phyloP scores from a whole-genome alignment of 2,888 invertebrate species.

The Cerastoderma edule region DNA sequence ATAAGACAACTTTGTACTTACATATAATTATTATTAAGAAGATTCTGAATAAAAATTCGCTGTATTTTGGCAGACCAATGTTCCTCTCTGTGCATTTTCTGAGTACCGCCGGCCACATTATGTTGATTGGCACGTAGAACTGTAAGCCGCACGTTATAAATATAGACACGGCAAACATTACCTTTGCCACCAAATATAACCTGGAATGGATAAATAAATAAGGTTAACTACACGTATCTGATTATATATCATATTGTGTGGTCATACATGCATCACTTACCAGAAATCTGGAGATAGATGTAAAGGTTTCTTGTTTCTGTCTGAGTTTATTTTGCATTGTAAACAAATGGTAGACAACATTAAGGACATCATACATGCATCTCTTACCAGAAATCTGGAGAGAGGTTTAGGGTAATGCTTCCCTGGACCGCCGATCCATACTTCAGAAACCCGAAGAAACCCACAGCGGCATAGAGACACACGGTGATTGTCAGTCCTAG shows the following conservation, averaged over 20 bases:
- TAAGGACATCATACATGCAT: no score
- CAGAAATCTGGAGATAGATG: no score
- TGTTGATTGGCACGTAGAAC: slow-evolving; percentile 96
- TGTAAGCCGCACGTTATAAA: slow-evolving; percentile 96
- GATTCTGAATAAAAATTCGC: slow-evolving; percentile 72
- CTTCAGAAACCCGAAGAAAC: slow-evolving; percentile 95
- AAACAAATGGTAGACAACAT: no score
- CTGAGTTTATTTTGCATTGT: no score
- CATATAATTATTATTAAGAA: slow-evolving; percentile 76
- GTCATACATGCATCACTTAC: no score
- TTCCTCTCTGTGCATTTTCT: slow-evolving; percentile 39
- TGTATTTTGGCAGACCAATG: slow-evolving; percentile 41
- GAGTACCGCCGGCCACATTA: slow-evolving; percentile 91
- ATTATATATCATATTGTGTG: no score
- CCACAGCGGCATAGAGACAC: slow-evolving; percentile 92
- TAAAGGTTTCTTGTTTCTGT: no score
- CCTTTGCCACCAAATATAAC: slow-evolving; percentile 91
- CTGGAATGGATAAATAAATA: slow-evolving; percentile 62
- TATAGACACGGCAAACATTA: slow-evolving; percentile 94
- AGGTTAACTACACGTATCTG: no score
- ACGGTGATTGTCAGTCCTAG: slow-evolving; percentile 95
- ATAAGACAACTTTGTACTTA: slow-evolving; percentile 72
- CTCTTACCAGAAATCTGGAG: slow-evolving; percentile 16
- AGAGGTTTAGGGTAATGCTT: slow-evolving; percentile 93
- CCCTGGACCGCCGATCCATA: slow-evolving; percentile 92